Percentiles rank a stretch among this genome's conserved stretches.
Conservation (phyloP, 2,888 invertebrate species). For the Aleiodes leptofemur region DNA sequence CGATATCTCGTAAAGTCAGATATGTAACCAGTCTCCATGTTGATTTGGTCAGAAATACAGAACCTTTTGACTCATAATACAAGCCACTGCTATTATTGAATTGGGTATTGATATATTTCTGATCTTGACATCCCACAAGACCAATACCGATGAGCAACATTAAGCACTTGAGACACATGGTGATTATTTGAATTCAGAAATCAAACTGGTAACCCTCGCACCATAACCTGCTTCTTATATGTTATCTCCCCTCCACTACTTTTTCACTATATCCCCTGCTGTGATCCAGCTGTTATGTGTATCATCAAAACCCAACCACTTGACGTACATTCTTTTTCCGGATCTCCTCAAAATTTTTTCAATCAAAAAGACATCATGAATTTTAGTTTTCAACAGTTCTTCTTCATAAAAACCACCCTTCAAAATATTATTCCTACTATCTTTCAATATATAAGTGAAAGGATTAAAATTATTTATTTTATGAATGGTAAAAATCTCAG, state of each 20-base stretch:
- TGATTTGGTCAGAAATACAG: too few species aligned
- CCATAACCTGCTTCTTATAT: background rate
- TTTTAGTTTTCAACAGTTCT: constrained; percentile 36
- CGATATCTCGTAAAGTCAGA: too few species aligned
- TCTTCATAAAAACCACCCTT: constrained; percentile 51
- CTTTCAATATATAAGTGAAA: constrained; percentile 62
- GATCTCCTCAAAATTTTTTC: constrained; percentile 43
- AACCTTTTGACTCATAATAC: too few species aligned
- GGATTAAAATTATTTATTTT: constrained; percentile 63
- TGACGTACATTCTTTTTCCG: constrained; percentile 38
- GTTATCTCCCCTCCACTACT: constrained; percentile 38
- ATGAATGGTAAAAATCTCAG: constrained; percentile 66
- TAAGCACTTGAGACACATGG: background rate
- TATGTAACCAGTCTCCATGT: too few species aligned
- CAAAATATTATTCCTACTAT: constrained; percentile 60
- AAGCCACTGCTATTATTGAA: too few species aligned
- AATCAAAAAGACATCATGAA: constrained; percentile 45
- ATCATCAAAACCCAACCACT: constrained; percentile 46
- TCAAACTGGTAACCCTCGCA: too few species aligned
- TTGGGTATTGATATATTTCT: too few species aligned
- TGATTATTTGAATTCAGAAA: background rate
- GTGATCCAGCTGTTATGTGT: constrained; percentile 47
- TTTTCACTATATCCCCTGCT: constrained; percentile 47
- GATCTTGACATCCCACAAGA: too few species aligned
- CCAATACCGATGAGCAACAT: too few species aligned